A percentile compares a stretch with the other conserved stretches of the same genome.
phyloP scores from a whole-genome alignment of 2,113 vertebrate genomes.

The Aegypius monachus region DNA sequence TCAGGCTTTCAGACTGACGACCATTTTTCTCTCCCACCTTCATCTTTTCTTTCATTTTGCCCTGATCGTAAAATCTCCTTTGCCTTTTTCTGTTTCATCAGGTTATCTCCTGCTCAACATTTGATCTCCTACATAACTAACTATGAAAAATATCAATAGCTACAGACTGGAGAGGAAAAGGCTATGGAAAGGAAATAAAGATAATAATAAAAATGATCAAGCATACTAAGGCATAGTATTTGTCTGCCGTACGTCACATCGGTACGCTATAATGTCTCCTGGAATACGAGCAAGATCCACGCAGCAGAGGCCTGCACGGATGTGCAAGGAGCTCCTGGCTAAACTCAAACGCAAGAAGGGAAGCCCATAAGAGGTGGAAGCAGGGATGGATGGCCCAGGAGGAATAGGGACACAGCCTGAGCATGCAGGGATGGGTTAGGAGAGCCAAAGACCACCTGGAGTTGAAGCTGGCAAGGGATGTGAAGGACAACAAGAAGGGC shows the following conservation, averaged over 20 bases:
- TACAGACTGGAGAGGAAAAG: not conserved
- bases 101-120: not conserved
- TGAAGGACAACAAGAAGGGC: not conserved
- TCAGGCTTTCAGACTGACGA: not conserved
- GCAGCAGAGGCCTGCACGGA: not conserved
- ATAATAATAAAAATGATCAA: not conserved
- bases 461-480: not conserved
- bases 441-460: not conserved
- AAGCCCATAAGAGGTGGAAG: not conserved
- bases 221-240: not conserved
- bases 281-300: not conserved
- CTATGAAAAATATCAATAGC: not conserved
- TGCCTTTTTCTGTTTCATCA: not conserved
- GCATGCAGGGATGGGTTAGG: not conserved
- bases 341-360: not conserved
- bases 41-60: not conserved
- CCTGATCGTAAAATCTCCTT: not conserved
- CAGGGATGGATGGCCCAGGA: not conserved
- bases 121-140: not conserved
- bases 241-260: accelerated
- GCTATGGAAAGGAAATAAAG: not conserved
- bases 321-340: not conserved
- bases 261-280: not conserved
- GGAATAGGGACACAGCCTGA: not conserved
- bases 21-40: not conserved